Evolutionary conservation across 2,113 vertebrate species (phyloP), one percentile per base, ranked within the genome.

Genomic region (Myotis brandtii): DNA sequence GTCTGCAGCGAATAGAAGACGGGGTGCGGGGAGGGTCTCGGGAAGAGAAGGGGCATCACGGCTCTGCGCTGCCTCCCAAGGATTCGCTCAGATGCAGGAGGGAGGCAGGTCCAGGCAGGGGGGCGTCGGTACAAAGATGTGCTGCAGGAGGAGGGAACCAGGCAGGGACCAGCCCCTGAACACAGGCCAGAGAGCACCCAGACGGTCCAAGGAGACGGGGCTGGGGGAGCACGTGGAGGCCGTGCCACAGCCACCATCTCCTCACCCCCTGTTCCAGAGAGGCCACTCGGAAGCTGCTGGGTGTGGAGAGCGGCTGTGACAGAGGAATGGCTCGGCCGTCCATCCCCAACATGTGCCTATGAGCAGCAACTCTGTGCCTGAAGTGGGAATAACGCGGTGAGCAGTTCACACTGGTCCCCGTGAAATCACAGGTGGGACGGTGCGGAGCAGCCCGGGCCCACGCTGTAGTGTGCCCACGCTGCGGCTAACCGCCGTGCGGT

Each of bases 181-280:
- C 11, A 2, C 56, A 50, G 73, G 52, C 40, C 70, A 25, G 48
- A 34, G 48, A 72, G 20, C 72, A 16, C 23, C 25, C 52, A 52
- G 37, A 27, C 20, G 2, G 27, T 34, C n/a, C 0, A 64, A 27
- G 59, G 59, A 62, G 23, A 62, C 3, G 25, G 30, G 34, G 54
- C 46, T 80, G 43, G 34, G 9, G 20, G 79, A 62, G n/a, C 23
- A 0, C 1, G 0, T 0, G 3, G 16, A 27, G 7, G 4, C 11
- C 14, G 21, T 1, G 1, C 0, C 1, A 0, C 6, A 4, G 52
- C 34, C n/a, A 6, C 5, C 11, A 17, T 3, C 37, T 6, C 34
- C 14, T 18, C 17, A 27, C 27, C 62, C 62, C 50, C 11, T 2
- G 1, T 66, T 70, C 37, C 46, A 8, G 34, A 27, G 9, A 3